A percentile compares a stretch with the other conserved stretches of the same genome.
Evolutionary conservation across 2,113 vertebrate genomes (phyloP).

Genomic region (Mohoua ochrocephala): DNA sequence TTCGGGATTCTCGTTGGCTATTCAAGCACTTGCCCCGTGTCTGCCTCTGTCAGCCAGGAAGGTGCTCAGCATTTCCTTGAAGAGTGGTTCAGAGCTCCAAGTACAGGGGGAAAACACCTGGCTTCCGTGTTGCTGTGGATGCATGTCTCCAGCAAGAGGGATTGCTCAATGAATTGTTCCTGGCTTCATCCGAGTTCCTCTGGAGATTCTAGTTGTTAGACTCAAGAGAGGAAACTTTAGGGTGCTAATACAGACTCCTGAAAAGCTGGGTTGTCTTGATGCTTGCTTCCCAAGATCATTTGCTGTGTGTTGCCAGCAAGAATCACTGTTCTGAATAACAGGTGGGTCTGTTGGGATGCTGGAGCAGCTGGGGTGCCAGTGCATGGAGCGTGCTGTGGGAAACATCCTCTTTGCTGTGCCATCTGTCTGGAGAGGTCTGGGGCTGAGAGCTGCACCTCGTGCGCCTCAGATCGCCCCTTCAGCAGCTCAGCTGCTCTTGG

Average conservation of each 20-base stretch:
- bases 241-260: background rate
- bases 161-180: background rate
- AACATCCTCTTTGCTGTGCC: accelerated
- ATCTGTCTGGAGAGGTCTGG: background rate
- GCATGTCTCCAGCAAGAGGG: background rate
- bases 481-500: background rate
- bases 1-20: accelerated
- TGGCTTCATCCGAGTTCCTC: background rate
- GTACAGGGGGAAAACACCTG: accelerated
- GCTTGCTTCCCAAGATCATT: accelerated
- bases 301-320: background rate
- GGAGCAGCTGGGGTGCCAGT: accelerated
- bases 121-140: too few relatives aligned
- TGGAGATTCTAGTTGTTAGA: background rate
- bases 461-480: accelerated
- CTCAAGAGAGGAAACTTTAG: background rate
- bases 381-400: accelerated
- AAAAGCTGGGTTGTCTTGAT: background rate
- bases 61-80: accelerated
- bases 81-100: background rate
- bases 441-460: accelerated
- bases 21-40: background rate
- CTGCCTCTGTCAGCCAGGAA: background rate
- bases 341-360: background rate
- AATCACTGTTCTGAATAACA: accelerated